Conservation (phyloP, 2,888 invertebrate genomes). For the Chromoteleia sp. region DNA sequence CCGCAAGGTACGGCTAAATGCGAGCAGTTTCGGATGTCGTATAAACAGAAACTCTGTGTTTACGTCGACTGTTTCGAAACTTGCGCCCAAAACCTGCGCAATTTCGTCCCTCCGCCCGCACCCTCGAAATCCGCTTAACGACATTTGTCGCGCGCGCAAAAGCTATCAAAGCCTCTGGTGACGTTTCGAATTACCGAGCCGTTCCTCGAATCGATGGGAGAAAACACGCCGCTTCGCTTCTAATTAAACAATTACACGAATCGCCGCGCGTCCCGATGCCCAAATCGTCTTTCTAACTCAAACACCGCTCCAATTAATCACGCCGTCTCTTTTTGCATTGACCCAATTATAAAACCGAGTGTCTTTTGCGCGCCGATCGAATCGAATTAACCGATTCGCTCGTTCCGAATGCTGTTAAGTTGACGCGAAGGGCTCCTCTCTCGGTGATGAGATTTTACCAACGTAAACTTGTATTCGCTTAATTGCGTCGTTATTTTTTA, state of each 20-base stretch:
- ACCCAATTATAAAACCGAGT: constrained; percentile 31
- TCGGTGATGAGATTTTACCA: neutral
- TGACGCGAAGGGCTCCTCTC: neutral
- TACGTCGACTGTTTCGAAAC: constrained; percentile 51
- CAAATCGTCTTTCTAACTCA: constrained; percentile 42
- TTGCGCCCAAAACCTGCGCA: constrained; percentile 44
- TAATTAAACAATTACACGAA: constrained; percentile 56
- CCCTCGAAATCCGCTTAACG: constrained; percentile 45
- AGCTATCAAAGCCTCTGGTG: constrained; percentile 57
- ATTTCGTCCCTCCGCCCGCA: no score
- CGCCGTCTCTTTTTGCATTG: constrained; percentile 23
- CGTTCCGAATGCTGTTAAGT: neutral
- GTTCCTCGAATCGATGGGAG: constrained; percentile 14
- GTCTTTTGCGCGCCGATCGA: constrained; percentile 7
- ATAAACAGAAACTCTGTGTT: constrained; percentile 52
- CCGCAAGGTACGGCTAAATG: constrained; percentile 42
- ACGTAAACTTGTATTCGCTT: no score
- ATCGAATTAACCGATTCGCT: constrained; percentile 6
- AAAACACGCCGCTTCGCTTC: constrained; percentile 31
- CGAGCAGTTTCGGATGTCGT: constrained; percentile 46
- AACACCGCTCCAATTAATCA: constrained; percentile 35
- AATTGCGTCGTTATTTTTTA: no score
- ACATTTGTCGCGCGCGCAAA: constrained; percentile 39
- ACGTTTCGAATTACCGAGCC: constrained; percentile 54
- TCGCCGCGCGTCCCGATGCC: constrained; percentile 29